Conservation (phyloP, 1,140 invertebrate species). For the Cecropterus lyciades region DNA sequence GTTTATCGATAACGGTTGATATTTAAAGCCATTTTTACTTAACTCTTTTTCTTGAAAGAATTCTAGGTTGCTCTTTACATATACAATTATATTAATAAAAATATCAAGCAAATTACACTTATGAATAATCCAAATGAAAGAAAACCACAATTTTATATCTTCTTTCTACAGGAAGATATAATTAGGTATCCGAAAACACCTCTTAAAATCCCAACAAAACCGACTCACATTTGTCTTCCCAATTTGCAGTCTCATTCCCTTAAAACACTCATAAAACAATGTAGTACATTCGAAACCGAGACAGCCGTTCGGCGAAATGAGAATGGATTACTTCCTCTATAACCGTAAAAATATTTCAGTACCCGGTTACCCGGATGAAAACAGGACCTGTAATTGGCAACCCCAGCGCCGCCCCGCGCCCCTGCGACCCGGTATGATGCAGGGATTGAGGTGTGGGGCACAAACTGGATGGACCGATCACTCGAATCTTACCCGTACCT, state of each 20-base stretch:
- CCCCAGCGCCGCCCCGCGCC: conserved; percentile 58
- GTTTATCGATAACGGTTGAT: no score
- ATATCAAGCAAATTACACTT: no score
- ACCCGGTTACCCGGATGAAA: conserved; percentile 42
- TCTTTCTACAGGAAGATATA: no score
- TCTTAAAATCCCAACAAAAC: conserved; percentile 3
- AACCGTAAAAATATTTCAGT: conserved; percentile 34
- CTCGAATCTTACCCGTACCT: conserved; percentile 48
- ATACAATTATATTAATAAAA: no score
- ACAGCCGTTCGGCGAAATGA: conserved; percentile 15
- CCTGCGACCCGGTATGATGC: conserved; percentile 68
- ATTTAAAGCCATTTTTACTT: no score
- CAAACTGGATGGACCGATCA: conserved; percentile 63
- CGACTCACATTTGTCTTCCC: neutral
- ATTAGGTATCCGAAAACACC: no score
- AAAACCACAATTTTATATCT: no score
- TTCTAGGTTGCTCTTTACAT: no score
- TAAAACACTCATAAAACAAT: conserved; percentile 21
- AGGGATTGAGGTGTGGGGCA: conserved; percentile 55
- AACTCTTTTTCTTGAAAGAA: no score
- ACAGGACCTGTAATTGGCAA: conserved; percentile 55
- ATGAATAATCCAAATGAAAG: no score
- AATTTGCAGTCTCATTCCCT: neutral
- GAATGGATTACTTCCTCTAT: conserved; percentile 36
- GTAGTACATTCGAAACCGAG: conserved; percentile 12